Percentiles rank a stretch among this genome's conserved stretches.
These are phyloP conservation scores for Gopherus flavomarginatus DNA, from an alignment of 2,113 vertebrate species.

Conservation along the genomic window DNA sequence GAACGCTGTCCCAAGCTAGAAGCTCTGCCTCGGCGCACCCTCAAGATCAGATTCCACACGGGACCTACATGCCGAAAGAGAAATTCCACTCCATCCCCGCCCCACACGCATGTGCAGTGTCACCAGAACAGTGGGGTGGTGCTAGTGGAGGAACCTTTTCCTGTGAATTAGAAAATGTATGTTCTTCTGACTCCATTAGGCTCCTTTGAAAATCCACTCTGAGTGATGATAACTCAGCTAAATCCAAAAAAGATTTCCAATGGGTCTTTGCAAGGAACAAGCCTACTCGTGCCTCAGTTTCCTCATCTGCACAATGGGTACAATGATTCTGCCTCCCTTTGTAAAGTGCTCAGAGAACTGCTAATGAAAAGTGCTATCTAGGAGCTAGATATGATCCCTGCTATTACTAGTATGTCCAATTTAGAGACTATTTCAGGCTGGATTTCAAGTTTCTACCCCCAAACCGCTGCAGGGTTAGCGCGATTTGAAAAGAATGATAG, in stretches of 20 bases:
- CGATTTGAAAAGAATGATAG: background rate
- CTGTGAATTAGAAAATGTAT: background rate
- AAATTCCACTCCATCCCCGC: background rate
- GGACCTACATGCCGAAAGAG: background rate
- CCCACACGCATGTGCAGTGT: background rate
- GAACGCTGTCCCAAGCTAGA: background rate
- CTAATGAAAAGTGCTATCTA: background rate
- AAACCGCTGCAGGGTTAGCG: conserved; percentile 9
- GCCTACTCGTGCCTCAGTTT: background rate
- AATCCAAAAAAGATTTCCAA: background rate
- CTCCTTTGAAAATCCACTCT: background rate
- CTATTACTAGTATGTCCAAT: background rate
- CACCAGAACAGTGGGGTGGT: background rate
- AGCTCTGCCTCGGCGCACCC: background rate
- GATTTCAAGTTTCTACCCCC: conserved; percentile 28
- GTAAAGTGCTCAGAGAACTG: background rate
- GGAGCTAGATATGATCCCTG: background rate
- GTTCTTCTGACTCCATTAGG: background rate
- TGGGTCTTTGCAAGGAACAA: background rate
- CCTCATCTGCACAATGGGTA: too few species aligned
- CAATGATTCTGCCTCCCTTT: too few species aligned
- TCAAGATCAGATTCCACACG: background rate
- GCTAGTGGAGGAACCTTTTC: background rate
- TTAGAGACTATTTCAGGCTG: background rate
- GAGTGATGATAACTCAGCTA: background rate